These are phyloP conservation scores for Petromus typicus DNA, from an alignment of 2,113 vertebrate genomes.

Conservation along the genomic window DNA sequence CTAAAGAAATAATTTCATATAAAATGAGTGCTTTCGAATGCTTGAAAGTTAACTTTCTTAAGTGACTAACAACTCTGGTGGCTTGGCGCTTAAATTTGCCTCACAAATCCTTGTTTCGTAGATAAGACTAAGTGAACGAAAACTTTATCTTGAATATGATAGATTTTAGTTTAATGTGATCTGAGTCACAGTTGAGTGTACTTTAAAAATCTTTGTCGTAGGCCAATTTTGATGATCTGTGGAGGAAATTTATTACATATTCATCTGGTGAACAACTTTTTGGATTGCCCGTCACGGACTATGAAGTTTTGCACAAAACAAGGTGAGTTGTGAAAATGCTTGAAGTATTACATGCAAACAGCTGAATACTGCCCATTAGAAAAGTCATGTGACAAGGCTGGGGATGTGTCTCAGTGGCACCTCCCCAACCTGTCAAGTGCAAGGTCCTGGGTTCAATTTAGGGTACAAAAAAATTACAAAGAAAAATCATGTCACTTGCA, in stretches of 20 bases:
- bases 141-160: slow-evolving; percentile 47
- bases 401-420: too few species aligned
- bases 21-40: slow-evolving; percentile 26
- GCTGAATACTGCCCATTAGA: not conserved
- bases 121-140: not conserved
- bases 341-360: not conserved
- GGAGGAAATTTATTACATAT: slow-evolving; percentile 88
- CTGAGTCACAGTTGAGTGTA: slow-evolving; percentile 17
- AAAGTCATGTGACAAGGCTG: not conserved
- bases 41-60: slow-evolving; percentile 57
- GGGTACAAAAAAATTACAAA: not conserved
- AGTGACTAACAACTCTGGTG: slow-evolving; percentile 20
- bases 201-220: slow-evolving; percentile 72
- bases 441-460: too few species aligned
- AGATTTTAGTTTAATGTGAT: slow-evolving; percentile 43
- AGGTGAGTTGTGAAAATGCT: slow-evolving; percentile 81
- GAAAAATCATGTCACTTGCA: not conserved
- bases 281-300: slow-evolving; percentile 89
- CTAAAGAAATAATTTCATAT: slow-evolving; percentile 62
- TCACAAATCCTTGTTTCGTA: slow-evolving; percentile 54
- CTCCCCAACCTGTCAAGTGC: too few species aligned
- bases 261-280: slow-evolving; percentile 88
- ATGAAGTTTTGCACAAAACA: slow-evolving; percentile 86
- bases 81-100: slow-evolving; percentile 41
- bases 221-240: slow-evolving; percentile 88